These are phyloP conservation scores for Electrophaes corylata DNA, from an alignment of 2,888 invertebrate species.

Conservation along the genomic window DNA sequence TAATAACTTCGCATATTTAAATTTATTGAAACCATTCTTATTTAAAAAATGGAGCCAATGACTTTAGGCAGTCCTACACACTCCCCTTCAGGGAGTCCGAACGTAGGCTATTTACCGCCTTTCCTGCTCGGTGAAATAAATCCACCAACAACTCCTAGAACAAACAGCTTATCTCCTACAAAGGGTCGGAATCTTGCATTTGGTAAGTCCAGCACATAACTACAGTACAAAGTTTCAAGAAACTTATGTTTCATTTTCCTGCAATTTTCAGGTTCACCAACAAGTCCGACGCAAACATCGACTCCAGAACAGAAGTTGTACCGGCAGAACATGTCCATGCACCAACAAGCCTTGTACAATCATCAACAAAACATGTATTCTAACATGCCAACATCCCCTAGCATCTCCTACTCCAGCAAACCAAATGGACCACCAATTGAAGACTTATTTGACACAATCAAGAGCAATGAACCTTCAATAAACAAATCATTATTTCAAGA, in stretches of 20 bases:
- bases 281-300: slow-evolving; percentile 73
- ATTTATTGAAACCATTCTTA: background rate
- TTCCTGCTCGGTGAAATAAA: slow-evolving; percentile 91
- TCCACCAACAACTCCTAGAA: slow-evolving; percentile 81
- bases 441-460: slow-evolving; percentile 87
- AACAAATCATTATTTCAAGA: slow-evolving; percentile 75
- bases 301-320: slow-evolving; percentile 78
- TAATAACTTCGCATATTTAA: background rate
- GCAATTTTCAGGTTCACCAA: slow-evolving; percentile 68
- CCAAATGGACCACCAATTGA: slow-evolving; percentile 88
- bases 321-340: slow-evolving; percentile 76
- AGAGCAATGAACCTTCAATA: slow-evolving; percentile 71
- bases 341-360: slow-evolving; percentile 79
- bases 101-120: slow-evolving; percentile 89
- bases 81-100: slow-evolving; percentile 87
- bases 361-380: slow-evolving; percentile 61
- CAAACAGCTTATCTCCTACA: slow-evolving; percentile 85
- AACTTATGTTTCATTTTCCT: background rate
- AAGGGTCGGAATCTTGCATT: slow-evolving; percentile 83
- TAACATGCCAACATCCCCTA: slow-evolving; percentile 51
- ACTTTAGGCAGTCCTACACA: slow-evolving; percentile 90
- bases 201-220: slow-evolving; percentile 66
- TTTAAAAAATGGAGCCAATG: slow-evolving; percentile 91
- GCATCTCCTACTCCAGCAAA: slow-evolving; percentile 78
- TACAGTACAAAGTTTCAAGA: background rate